Conservation (phyloP, 2,888 invertebrate genomes). For the Tenthredo livida region DNA sequence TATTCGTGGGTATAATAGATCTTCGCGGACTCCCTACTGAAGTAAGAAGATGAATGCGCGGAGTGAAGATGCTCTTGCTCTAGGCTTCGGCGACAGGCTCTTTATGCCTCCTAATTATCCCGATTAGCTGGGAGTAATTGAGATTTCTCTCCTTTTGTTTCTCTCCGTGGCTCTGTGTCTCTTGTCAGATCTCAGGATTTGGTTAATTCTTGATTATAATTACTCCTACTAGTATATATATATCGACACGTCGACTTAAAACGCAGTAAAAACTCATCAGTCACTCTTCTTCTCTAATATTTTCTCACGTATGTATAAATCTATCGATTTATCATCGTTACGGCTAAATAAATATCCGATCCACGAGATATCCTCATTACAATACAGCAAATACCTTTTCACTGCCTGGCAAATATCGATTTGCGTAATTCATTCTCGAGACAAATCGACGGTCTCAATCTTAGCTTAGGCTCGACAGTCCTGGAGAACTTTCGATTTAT, state of each 20-base stretch:
- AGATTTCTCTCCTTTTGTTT: conserved; percentile 41
- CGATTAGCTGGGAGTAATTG: conserved; percentile 42
- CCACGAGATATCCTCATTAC: background rate
- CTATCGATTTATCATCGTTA: background rate
- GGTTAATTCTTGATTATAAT: conserved; percentile 10
- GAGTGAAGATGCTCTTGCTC: conserved; percentile 22
- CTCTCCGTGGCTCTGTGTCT: conserved; percentile 23
- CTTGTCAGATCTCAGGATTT: conserved; percentile 36
- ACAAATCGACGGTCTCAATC: conserved; percentile 70
- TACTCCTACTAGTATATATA: background rate
- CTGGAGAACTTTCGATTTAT: conserved; percentile 76
- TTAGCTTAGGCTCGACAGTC: conserved; percentile 65
- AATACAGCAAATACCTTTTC: background rate
- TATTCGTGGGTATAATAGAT: background rate
- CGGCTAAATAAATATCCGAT: background rate
- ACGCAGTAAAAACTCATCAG: background rate
- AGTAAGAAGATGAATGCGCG: conserved; percentile 13
- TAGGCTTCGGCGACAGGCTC: conserved; percentile 37
- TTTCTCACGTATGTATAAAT: background rate
- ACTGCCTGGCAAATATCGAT: conserved; percentile 59
- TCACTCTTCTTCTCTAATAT: background rate
- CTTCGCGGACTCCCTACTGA: background rate
- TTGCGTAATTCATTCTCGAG: conserved; percentile 65
- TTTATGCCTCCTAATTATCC: conserved; percentile 41
- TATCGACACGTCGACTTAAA: background rate